Percentiles rank a stretch among this genome's conserved stretches.
Evolutionary conservation across 2,113 vertebrate genomes (phyloP).

Genomic region (Melospiza melodia): DNA sequence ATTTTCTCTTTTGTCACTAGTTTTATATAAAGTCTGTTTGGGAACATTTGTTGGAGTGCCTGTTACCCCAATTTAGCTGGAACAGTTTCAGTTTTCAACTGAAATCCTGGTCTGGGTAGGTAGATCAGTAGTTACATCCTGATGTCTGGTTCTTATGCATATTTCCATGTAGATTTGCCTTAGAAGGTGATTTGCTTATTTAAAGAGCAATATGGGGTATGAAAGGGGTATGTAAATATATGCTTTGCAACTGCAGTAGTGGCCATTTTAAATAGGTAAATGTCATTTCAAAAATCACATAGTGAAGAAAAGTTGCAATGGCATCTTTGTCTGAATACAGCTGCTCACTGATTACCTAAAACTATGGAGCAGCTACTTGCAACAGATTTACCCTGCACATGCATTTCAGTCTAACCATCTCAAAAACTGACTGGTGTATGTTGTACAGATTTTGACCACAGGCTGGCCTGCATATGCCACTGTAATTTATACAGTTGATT

Average conservation of each 20-base stretch:
- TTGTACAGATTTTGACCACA: conserved; percentile 40
- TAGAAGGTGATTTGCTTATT: background rate
- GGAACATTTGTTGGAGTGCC: background rate
- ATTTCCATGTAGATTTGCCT: background rate
- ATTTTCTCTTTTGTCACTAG: background rate
- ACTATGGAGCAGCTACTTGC: background rate
- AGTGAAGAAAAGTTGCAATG: background rate
- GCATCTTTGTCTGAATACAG: background rate
- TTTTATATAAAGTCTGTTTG: background rate
- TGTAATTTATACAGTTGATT: conserved; percentile 58
- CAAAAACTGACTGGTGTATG: background rate
- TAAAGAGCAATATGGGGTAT: background rate
- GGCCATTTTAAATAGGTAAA: background rate
- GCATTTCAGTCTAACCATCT: background rate
- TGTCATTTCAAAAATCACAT: background rate
- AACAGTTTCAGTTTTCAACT: background rate
- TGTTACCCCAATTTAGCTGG: background rate
- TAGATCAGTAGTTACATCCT: background rate
- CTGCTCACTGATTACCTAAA: background rate
- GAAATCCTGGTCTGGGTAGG: background rate
- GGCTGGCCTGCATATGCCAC: conserved; percentile 34
- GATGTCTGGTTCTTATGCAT: background rate
- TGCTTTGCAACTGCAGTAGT: background rate
- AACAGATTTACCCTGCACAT: background rate
- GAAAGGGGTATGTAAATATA: background rate